Conservation (phyloP, 2,888 invertebrate genomes). For the Oscheius sp. region DNA sequence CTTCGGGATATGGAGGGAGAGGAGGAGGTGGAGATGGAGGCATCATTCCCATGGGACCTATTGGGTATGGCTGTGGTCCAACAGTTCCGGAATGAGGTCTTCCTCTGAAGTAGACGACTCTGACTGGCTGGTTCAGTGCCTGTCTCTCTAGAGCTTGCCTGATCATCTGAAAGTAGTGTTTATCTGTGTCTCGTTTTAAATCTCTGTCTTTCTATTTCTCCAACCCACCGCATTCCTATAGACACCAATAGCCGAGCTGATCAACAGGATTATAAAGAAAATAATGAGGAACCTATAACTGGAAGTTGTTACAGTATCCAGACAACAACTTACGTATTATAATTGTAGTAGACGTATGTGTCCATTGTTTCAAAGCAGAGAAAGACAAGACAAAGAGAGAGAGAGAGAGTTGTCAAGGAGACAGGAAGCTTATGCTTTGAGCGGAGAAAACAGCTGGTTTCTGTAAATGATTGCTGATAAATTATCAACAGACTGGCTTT, state of each 20-base stretch:
- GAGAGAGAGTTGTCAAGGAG: no score
- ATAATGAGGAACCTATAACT: constrained; percentile 4
- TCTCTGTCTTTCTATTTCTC: no score
- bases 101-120: no score
- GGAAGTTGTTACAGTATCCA: neutral
- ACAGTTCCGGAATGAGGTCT: neutral
- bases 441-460: no score
- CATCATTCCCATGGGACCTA: neutral
- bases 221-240: constrained; percentile 12
- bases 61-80: neutral
- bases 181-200: neutral
- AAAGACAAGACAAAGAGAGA: no score
- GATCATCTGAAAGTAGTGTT: neutral
- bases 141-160: no score
- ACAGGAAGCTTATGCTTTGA: no score
- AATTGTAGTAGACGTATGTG: neutral
- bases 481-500: no score
- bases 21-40: neutral
- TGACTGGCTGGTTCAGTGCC: no score
- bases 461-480: no score
- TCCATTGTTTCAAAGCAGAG: neutral
- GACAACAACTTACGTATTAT: constrained; percentile 14
- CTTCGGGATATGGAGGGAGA: constrained; percentile 3
- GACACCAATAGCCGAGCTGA: constrained; percentile 1
- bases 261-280: neutral